Percentiles rank a stretch among this genome's conserved stretches.
Conservation (phyloP, 1,140 invertebrate species). For the Andrena cerasifolii region DNA sequence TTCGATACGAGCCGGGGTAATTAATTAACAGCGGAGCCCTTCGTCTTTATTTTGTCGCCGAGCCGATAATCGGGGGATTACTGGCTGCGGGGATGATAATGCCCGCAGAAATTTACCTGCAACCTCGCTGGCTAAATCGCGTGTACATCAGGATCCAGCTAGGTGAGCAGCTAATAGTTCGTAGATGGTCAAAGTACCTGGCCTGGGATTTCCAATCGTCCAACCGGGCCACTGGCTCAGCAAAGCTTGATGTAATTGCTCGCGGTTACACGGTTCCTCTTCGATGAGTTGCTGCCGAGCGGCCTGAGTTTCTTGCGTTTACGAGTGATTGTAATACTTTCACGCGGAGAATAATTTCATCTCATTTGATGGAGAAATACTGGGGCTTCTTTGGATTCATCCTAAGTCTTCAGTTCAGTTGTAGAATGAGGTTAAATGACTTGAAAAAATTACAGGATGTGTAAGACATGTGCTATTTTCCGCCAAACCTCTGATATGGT, state of each 20-base stretch:
- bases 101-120: slow-evolving; percentile 50
- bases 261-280: slow-evolving; percentile 3
- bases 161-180: slow-evolving; percentile 58
- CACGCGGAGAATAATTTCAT: too few species aligned
- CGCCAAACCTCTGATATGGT: too few species aligned
- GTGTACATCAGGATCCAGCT: slow-evolving; percentile 44
- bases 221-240: neutral
- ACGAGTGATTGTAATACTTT: too few species aligned
- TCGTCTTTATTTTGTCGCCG: slow-evolving; percentile 27
- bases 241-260: slow-evolving; percentile 40
- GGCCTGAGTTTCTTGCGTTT: too few species aligned
- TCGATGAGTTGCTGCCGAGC: slow-evolving; percentile 8
- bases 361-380: too few species aligned
- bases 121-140: slow-evolving; percentile 44
- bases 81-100: neutral
- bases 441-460: too few species aligned
- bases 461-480: too few species aligned
- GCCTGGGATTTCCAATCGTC: slow-evolving; percentile 42
- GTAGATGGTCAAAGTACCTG: slow-evolving; percentile 45
- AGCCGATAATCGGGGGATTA: slow-evolving; percentile 43
- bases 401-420: too few species aligned
- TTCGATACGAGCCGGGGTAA: slow-evolving; percentile 3
- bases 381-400: too few species aligned
- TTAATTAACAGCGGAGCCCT: neutral
- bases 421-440: too few species aligned